Evolutionary conservation across 2,888 invertebrate genomes (phyloP).

Genomic region (Calliopum simillimum): DNA sequence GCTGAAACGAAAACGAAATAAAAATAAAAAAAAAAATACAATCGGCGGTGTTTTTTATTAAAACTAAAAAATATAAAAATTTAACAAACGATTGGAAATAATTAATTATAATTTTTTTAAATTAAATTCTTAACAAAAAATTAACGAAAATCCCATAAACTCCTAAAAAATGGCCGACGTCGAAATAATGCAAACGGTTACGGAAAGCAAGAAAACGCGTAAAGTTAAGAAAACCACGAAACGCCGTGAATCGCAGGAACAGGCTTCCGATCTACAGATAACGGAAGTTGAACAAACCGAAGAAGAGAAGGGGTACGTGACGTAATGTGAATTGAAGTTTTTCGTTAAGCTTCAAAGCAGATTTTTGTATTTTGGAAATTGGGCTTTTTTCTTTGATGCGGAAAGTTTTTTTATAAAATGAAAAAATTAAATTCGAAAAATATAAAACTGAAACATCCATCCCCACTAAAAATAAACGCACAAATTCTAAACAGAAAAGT

Average conservation of each 20-base stretch:
- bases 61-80: background rate
- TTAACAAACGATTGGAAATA: background rate
- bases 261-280: constrained; percentile 78
- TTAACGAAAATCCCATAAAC: constrained; percentile 9
- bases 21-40: background rate
- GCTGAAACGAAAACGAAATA: constrained; percentile 28
- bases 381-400: background rate
- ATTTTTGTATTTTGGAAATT: constrained; percentile 31
- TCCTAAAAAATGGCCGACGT: constrained; percentile 85
- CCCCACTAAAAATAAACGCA: constrained; percentile 20
- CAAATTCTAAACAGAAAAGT: constrained; percentile 3
- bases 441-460: background rate
- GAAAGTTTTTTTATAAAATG: constrained; percentile 44
- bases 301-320: constrained; percentile 86
- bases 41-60: background rate
- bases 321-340: constrained; percentile 62
- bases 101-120: background rate
- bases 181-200: constrained; percentile 87
- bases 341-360: constrained; percentile 30
- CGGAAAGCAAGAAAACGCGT: constrained; percentile 86
- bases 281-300: constrained; percentile 79
- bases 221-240: constrained; percentile 91
- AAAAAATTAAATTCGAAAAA: constrained; percentile 21
- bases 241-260: constrained; percentile 80
- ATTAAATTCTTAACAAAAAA: background rate